Percentiles rank a stretch among this genome's conserved stretches.
Conservation (phyloP, 1,140 invertebrate genomes). For the Drosophila navojoa region DNA sequence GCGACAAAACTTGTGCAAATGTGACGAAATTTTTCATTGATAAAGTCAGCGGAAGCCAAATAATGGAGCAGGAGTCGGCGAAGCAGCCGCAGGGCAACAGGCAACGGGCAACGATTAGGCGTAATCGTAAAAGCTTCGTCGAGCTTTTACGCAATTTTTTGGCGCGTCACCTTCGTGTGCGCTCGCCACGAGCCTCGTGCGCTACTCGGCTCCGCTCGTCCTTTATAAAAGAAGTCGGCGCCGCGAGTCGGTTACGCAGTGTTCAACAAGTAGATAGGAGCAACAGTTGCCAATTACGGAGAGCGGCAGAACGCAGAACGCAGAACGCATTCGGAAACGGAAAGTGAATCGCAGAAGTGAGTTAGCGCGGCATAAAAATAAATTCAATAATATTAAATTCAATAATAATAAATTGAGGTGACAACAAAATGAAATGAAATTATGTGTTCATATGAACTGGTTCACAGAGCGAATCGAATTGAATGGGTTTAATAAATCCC, state of each 20-base stretch:
- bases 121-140: constrained; percentile 48
- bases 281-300: constrained; percentile 63
- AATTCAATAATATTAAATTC: background rate
- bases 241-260: constrained; percentile 70
- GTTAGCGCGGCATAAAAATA: constrained; percentile 21
- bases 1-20: constrained; percentile 52
- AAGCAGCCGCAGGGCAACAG: background rate
- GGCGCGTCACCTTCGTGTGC: constrained; percentile 36
- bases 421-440: background rate
- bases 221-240: constrained; percentile 74
- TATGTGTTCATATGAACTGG: background rate
- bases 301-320: background rate
- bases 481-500: background rate
- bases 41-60: constrained; percentile 39
- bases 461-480: background rate
- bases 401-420: background rate
- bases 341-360: constrained; percentile 27
- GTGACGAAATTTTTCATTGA: constrained; percentile 73
- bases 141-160: constrained; percentile 73
- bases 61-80: background rate
- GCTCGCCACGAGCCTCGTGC: background rate
- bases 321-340: background rate
- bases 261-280: constrained; percentile 77
- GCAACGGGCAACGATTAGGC: background rate
- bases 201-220: constrained; percentile 23